Conservation (phyloP, 2,888 invertebrate genomes). For the Cryptocephalus primarius region DNA sequence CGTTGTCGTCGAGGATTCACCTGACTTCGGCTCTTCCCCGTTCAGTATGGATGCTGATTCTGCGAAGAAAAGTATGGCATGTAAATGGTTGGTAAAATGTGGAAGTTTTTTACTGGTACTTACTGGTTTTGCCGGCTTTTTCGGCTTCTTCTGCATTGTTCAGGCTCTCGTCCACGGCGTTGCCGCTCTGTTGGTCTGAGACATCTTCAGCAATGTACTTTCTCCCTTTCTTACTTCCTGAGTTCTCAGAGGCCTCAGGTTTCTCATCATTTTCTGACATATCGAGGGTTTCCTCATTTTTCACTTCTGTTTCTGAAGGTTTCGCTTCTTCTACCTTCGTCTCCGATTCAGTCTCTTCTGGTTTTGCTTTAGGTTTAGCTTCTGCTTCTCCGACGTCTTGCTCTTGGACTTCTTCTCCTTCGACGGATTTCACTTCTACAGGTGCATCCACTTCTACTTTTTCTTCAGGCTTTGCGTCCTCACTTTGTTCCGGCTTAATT, state of each 20-base stretch:
- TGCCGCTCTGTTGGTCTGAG: conserved; percentile 12
- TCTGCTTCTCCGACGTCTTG: not conserved
- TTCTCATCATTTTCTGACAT: not conserved
- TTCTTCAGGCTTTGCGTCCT: not conserved
- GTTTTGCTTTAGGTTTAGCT: conserved; percentile 1
- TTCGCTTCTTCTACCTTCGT: not conserved
- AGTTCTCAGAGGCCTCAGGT: not conserved
- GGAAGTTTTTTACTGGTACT: conserved; percentile 3
- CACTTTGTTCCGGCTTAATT: not conserved
- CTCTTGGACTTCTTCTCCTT: conserved; percentile 1
- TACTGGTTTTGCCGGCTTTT: conserved; percentile 10
- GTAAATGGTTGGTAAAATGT: not conserved
- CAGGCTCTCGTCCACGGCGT: conserved; percentile 9
- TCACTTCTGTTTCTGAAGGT: too few species aligned
- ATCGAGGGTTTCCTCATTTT: not conserved
- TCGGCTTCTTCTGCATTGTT: conserved; percentile 12
- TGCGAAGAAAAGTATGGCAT: not conserved
- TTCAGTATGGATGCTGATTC: not conserved
- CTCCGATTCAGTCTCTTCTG: conserved; percentile 2
- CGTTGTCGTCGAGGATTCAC: not conserved
- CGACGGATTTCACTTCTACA: conserved; percentile 1
- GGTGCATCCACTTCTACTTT: not conserved
- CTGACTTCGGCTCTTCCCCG: not conserved
- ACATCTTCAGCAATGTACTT: conserved; percentile 7
- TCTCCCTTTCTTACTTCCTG: not conserved